Evolutionary conservation across 64 coral and sea anemone species (phyloP), one percentile per base, ranked within the genome.

Genomic region (Stichodactyla mertensii): DNA sequence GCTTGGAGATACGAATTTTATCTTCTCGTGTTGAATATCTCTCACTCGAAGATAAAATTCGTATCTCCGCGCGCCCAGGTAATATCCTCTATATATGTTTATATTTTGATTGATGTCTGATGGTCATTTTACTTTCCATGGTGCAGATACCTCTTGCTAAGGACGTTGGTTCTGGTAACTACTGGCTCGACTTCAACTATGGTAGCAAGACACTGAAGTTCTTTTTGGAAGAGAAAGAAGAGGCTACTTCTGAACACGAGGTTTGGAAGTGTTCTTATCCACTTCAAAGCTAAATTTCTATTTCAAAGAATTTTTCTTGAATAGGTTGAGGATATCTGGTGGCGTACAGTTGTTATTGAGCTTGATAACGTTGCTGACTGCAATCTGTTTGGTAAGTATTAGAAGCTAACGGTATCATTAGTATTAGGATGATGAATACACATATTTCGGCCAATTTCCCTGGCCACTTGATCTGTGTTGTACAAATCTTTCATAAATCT

Each of bases 181-280:
- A 58, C 10, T 85, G 83, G 83, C 19, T 85, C 51, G 83, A 85
- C 51, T 85, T 85, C 16, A 85, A 85, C 56, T 11, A 61, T 36
- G 83, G 83, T 36, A 85, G 83, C 56, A 85, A 60, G 56, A 85
- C 83, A 5, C 23, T 85, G 2, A 85, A 58, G 10, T 85, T 85
- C n/a, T 85, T 85, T 64, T 12, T 85, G 4, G 83, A 85, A 61
- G 83, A 85, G n/a, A 64, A 85, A 85, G 55, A 61, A 58, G 83
- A 85, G 1, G 27, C 0, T 10, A 10, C 80, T 18, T 57, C 52
- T 18, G 51, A 82, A 82, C 10, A 57, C 52, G 80, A 57, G 55
- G 80, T 57, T 82, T 82, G 22, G 4, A n/a, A 1, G 23, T 13
- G 36, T 55, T 55, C 20, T 52, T 22, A 7, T 51, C 78, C 26